Evolutionary conservation across 2,113 vertebrate genomes (phyloP).

Genomic region (Cyanoliseus patagonus): DNA sequence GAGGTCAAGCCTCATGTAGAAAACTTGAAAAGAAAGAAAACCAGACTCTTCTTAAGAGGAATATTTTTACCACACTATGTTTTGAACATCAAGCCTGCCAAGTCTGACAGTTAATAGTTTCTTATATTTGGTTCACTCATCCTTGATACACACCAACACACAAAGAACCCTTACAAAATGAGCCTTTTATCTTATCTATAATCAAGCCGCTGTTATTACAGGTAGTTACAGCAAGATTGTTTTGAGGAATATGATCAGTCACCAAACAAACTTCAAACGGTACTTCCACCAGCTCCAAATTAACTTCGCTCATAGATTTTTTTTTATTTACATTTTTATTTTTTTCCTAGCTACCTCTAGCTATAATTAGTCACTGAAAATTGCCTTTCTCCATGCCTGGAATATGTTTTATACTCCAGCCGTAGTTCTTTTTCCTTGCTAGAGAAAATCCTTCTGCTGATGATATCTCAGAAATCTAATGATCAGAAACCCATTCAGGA

Average conservation of each 20-base stretch:
- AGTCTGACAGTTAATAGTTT: neutral
- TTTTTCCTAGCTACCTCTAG: constrained; percentile 25
- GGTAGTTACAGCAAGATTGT: neutral
- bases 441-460: constrained; percentile 18
- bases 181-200: constrained; percentile 8
- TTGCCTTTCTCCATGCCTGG: neutral
- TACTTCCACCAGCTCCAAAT: neutral
- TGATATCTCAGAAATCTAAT: constrained; percentile 39
- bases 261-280: constrained; percentile 31
- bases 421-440: constrained; percentile 10
- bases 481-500: constrained; percentile 12
- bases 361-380: constrained; percentile 58
- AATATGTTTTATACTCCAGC: neutral
- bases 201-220: neutral
- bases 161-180: neutral
- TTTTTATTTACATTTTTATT: neutral
- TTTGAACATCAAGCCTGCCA: neutral
- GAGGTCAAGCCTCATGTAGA: neutral
- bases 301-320: neutral
- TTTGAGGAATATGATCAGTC: constrained; percentile 36
- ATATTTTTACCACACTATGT: neutral
- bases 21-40: neutral
- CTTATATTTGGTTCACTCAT: neutral
- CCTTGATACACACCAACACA: neutral
- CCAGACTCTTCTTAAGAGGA: neutral